phyloP scores from a whole-genome alignment of 1,140 invertebrate species.

The Apis florea region DNA sequence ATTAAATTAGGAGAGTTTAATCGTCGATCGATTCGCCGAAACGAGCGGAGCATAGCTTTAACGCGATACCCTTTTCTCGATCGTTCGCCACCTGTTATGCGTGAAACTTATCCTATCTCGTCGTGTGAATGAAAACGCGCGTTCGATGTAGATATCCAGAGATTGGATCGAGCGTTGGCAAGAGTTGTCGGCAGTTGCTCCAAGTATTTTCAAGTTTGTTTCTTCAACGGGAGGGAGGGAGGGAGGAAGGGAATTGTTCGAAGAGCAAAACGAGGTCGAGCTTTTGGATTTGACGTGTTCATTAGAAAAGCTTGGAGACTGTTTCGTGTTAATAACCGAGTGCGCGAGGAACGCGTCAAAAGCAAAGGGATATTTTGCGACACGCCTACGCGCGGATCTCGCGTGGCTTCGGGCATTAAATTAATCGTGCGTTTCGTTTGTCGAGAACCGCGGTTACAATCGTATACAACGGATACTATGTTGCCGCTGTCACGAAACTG shows the following conservation, averaged over 20 bases:
- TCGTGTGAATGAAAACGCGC: too few relatives aligned
- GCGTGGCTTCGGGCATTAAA: conserved; percentile 28
- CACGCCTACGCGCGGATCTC: conserved; percentile 30
- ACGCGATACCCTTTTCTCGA: not conserved
- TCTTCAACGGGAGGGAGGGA: not conserved
- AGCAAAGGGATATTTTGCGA: conserved; percentile 7
- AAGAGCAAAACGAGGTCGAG: not conserved
- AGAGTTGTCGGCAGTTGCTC: too few relatives aligned
- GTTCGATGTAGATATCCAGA: not conserved
- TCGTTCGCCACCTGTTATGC: conserved; percentile 20
- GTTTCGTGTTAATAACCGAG: conserved; percentile 11
- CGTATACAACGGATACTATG: conserved; percentile 34
- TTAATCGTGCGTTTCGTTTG: conserved; percentile 36
- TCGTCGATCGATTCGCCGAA: not conserved
- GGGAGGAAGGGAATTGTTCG: not conserved
- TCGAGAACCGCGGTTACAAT: conserved; percentile 31
- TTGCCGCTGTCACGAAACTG: conserved; percentile 25
- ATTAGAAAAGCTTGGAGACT: not conserved
- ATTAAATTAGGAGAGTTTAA: not conserved
- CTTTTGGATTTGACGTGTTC: conserved; percentile 14
- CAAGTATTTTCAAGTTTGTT: too few relatives aligned
- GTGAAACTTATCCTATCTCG: not conserved
- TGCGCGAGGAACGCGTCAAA: not conserved
- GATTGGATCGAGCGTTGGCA: too few relatives aligned
- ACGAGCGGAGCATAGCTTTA: not conserved